Base-by-base conservation (phyloP, 2,888 invertebrate genomes). In the Amorpha juglandis region DNA sequence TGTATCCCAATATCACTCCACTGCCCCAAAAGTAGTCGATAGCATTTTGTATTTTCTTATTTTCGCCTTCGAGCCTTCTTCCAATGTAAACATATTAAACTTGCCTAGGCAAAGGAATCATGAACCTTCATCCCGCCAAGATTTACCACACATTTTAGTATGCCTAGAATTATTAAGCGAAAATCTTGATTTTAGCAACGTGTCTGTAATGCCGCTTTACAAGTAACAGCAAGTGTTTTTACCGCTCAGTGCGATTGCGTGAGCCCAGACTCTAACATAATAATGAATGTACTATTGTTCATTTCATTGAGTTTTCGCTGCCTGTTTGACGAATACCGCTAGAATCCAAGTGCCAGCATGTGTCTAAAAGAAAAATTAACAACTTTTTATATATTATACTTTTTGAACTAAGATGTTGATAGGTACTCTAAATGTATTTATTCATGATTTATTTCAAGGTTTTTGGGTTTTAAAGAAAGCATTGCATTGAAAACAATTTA, bases 261-360 rank as follows among this genome's bases (percentile, higher is more conserved):
- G 66, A 67, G 63, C 66, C 69, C 65, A 72, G 68, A 71, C 75
- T 38, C 58, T 42, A 58, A 58, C 69, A 73, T 69, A 78, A 77
- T 82, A 78, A 80, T 80, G 77, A 78, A 82, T 82, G 77, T 81
- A 74, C 79, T 77, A 82, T 82, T 82, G 81, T 82, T 75, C 77
- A 69, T 73, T 64, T 68, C 55, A 70, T 74, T 72, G 71, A 74
- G 69, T 67, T 68, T 72, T 52, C 58, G 58, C 58, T 19, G 53
- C 14, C 51, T 64, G 48, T 50, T 51, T 27, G 53, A 16, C 21
- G 42, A 53, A 64, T 64, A 72, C 70, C 69, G 73, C 70, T 74
- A 63, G 50, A 11, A 11, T 12, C 4, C 19, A 9, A 16, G 38
- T 38, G 16, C 6, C 19, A 42, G 38, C 6, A 19, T 42, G 42